Percentiles rank a stretch among this genome's conserved stretches.
Evolutionary conservation across 2,113 vertebrate species (phyloP).

Genomic region (Hepsetus odoe): DNA sequence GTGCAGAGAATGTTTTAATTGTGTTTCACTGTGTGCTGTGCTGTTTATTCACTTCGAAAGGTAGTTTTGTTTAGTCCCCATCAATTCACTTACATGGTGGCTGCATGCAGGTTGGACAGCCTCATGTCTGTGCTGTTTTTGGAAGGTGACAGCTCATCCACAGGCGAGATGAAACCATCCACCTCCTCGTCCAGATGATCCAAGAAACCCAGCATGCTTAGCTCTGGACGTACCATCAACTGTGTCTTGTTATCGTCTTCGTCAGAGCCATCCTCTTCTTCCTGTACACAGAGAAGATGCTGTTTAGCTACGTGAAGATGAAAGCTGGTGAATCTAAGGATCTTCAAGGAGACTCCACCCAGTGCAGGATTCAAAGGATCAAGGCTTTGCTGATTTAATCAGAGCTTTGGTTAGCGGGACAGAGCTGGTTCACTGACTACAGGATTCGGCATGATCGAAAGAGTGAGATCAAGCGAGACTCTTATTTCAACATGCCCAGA

Average conservation of each 20-base stretch:
- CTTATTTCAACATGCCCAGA: neutral
- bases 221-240: slow-evolving; percentile 77
- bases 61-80: too few relatives aligned
- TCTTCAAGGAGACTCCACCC: neutral
- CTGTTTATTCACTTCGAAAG: too few relatives aligned
- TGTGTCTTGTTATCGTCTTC: slow-evolving; percentile 82
- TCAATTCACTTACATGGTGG: slow-evolving; percentile 89
- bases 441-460: slow-evolving; percentile 8
- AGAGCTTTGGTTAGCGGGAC: neutral
- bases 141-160: slow-evolving; percentile 87
- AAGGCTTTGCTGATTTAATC: slow-evolving; percentile 1
- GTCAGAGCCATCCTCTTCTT: slow-evolving; percentile 92
- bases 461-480: neutral
- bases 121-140: slow-evolving; percentile 85
- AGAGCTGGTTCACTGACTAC: neutral
- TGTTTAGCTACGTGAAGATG: neutral
- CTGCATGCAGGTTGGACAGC: slow-evolving; percentile 93
- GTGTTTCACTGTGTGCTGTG: too few relatives aligned
- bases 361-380: slow-evolving; percentile 11
- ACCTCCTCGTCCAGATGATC: slow-evolving; percentile 88
- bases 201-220: slow-evolving; percentile 83
- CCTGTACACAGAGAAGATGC: slow-evolving; percentile 68
- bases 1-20: too few relatives aligned
- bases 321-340: neutral
- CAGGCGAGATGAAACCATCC: slow-evolving; percentile 91